Conservation (phyloP, 2,113 vertebrate genomes). For the Cyprinus carpio region DNA sequence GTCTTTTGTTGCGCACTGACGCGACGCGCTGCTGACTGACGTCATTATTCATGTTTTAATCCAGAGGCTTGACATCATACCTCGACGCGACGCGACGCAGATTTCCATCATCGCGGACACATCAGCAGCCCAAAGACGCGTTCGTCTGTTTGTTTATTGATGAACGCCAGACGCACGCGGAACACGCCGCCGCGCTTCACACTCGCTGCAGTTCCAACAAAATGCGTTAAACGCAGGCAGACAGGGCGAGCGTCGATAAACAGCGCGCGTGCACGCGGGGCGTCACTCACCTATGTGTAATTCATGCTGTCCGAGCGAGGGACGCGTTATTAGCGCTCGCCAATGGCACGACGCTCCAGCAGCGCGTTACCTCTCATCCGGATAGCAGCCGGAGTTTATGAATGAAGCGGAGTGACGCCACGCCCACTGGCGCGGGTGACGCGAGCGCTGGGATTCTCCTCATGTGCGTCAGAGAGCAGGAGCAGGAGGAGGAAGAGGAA, state of each 20-base stretch:
- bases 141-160: not conserved
- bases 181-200: not conserved
- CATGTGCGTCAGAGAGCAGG: constrained; percentile 28
- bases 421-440: constrained; percentile 69
- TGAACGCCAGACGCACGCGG: not conserved
- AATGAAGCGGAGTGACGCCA: constrained; percentile 78
- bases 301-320: constrained; percentile 60
- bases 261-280: not conserved
- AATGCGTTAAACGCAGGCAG: not conserved
- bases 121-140: not conserved
- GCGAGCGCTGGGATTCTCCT: constrained; percentile 51
- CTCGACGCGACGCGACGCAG: not conserved
- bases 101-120: not conserved
- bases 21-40: not conserved
- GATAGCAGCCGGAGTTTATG: constrained; percentile 76
- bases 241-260: not conserved
- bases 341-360: constrained; percentile 59
- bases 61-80: not conserved
- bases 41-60: not conserved
- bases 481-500: not conserved
- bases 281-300: constrained; percentile 69
- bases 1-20: too few relatives aligned
- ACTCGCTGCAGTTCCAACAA: not conserved
- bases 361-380: constrained; percentile 72
- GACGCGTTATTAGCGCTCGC: constrained; percentile 35